These are phyloP conservation scores for Megastigmus dorsalis DNA, from an alignment of 2,888 invertebrate species.

Conservation along the genomic window DNA sequence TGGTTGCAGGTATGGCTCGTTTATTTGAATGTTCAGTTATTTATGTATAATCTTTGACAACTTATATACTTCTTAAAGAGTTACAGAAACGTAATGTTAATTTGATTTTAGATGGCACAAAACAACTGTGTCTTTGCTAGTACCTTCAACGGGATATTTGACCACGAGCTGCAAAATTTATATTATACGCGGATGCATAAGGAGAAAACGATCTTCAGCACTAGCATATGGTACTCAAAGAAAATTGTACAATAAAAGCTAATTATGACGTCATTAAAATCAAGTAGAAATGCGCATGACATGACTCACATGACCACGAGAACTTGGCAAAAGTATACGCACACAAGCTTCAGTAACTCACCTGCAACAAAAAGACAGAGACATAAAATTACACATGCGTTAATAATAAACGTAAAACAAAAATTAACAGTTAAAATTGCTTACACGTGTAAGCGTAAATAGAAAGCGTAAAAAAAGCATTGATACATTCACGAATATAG, in stretches of 20 bases:
- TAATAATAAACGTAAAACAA: not conserved
- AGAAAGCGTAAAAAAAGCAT: not conserved
- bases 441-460: not conserved
- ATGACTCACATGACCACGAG: not conserved
- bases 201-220: too few relatives aligned
- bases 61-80: too few relatives aligned
- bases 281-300: too few relatives aligned
- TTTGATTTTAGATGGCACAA: not conserved
- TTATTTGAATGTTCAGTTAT: too few relatives aligned
- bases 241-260: not conserved
- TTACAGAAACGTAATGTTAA: not conserved
- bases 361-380: constrained; percentile 9
- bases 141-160: not conserved
- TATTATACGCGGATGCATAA: too few relatives aligned
- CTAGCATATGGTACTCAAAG: too few relatives aligned
- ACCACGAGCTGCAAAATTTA: not conserved
- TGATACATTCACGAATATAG: not conserved
- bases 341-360: constrained; percentile 4
- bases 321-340: not conserved
- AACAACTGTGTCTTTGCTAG: too few relatives aligned
- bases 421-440: not conserved
- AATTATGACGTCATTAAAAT: too few relatives aligned
- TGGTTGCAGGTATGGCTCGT: too few relatives aligned
- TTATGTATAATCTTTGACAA: too few relatives aligned
- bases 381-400: not conserved